phyloP scores from a whole-genome alignment of 2,113 vertebrate genomes.

The Oryctolagus cuniculus region mOryCun1.1 NC_091436.1:87520501-87521000 shows the following conservation, averaged over 20 bases:
- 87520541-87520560: neutral
- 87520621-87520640: neutral
- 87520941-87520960: neutral
- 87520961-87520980: slow-evolving; percentile 39
- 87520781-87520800: slow-evolving; percentile 52
- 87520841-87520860: neutral
- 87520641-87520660: slow-evolving; percentile 43
- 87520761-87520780: slow-evolving; percentile 20
- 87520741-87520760: slow-evolving; percentile 57
- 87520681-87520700: slow-evolving; percentile 60
- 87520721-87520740: slow-evolving; percentile 49
- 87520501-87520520: neutral
- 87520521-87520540: neutral
- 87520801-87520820: neutral
- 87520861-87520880: neutral
- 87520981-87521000: slow-evolving; percentile 46
- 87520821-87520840: slow-evolving; percentile 5
- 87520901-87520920: neutral
- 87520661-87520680: slow-evolving; percentile 46
- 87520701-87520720: slow-evolving; percentile 49
- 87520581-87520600: slow-evolving; percentile 21
- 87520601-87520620: slow-evolving; percentile 68
- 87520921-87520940: slow-evolving; percentile 41
- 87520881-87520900: slow-evolving; percentile 3
- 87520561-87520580: neutral